These are phyloP conservation scores for Mugil cephalus DNA, from an alignment of 2,113 vertebrate species.

Conservation along the genomic window DNA sequence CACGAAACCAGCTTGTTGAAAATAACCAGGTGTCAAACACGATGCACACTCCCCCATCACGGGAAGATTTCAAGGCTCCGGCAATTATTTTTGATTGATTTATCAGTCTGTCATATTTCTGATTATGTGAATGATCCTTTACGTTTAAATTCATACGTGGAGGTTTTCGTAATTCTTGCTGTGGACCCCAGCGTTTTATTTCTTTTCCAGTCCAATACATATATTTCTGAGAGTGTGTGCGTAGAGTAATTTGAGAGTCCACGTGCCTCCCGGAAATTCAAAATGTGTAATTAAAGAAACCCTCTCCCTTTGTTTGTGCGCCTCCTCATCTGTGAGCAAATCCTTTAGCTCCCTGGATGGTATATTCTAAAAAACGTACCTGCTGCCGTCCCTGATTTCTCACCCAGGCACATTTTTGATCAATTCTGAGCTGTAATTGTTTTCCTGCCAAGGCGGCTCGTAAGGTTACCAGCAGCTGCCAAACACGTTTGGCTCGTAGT, in stretches of 20 bases:
- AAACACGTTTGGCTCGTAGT: neutral
- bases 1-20: neutral
- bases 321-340: neutral
- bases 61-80: no score
- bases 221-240: no score
- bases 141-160: no score
- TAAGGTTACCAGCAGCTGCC: neutral
- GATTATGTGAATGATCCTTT: no score
- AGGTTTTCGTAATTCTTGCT: no score
- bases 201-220: no score
- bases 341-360: neutral
- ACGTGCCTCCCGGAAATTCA: no score
- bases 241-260: no score
- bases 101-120: no score
- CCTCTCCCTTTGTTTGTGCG: slow-evolving; percentile 6
- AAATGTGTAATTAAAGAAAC: neutral
- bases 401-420: neutral
- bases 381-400: slow-evolving; percentile 9
- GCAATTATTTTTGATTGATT: no score
- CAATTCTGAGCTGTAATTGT: slow-evolving; percentile 9
- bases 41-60: no score
- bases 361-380: neutral
- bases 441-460: slow-evolving; percentile 6
- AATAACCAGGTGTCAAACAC: slow-evolving; percentile 2
- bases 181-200: no score